Conservation (phyloP, 1,140 invertebrate genomes). For the Drosophila eugracilis region DNA sequence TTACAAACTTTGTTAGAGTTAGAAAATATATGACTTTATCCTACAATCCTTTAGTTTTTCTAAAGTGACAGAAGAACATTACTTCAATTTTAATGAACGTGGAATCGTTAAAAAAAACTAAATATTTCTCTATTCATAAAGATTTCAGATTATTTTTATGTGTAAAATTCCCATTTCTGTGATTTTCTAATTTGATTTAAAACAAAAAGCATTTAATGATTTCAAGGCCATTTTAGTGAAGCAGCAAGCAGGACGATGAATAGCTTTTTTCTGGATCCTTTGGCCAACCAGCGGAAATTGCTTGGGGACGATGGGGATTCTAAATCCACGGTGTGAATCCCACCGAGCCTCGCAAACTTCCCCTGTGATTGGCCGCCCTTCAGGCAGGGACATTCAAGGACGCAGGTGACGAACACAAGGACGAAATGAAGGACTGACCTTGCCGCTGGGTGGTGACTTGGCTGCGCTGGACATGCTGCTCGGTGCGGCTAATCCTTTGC, state of each 20-base stretch:
- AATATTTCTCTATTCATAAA: too few species aligned
- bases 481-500: slow-evolving; percentile 89
- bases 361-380: slow-evolving; percentile 15
- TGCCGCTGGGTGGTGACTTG: slow-evolving; percentile 92
- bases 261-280: slow-evolving; percentile 17
- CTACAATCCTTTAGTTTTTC: too few species aligned
- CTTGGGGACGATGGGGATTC: slow-evolving; percentile 59
- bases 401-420: slow-evolving; percentile 10
- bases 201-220: not conserved
- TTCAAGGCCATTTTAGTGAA: slow-evolving; percentile 24
- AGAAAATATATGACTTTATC: too few species aligned
- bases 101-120: too few species aligned
- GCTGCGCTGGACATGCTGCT: slow-evolving; percentile 89
- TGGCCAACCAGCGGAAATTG: slow-evolving; percentile 45
- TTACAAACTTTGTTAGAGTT: too few species aligned
- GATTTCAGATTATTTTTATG: too few species aligned
- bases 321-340: slow-evolving; percentile 79
- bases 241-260: slow-evolving; percentile 14
- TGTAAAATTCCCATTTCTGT: not conserved
- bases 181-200: not conserved
- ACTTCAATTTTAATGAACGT: too few species aligned
- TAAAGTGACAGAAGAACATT: too few species aligned
- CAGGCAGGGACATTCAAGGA: slow-evolving; percentile 1
- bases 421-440: slow-evolving; percentile 87
- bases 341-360: slow-evolving; percentile 55